Evolutionary conservation across 2,888 invertebrate genomes (phyloP).

Genomic region (Actias luna): DNA sequence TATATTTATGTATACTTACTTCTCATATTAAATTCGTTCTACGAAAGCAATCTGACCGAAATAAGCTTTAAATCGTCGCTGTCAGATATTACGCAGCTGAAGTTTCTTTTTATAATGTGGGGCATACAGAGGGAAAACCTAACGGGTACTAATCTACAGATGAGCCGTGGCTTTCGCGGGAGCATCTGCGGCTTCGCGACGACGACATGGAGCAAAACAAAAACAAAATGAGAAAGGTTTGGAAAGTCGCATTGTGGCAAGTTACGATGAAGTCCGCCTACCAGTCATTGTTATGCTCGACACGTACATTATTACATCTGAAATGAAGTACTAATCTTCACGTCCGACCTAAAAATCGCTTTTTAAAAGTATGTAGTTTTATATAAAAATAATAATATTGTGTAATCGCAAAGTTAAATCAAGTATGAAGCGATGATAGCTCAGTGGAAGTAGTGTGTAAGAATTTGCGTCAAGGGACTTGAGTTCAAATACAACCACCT

Average conservation of each 20-base stretch:
- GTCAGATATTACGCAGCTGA: conserved; percentile 42
- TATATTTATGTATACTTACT: not conserved
- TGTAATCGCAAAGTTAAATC: too few species aligned
- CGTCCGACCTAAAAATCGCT: not conserved
- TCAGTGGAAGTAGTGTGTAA: too few species aligned
- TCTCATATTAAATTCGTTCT: not conserved
- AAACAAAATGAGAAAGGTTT: conserved; percentile 79
- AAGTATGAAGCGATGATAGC: too few species aligned
- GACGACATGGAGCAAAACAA: conserved; percentile 61
- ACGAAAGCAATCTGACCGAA: conserved; percentile 24
- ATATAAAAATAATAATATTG: too few species aligned
- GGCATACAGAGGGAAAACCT: conserved; percentile 66
- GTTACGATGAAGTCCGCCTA: conserved; percentile 56
- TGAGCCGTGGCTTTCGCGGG: conserved; percentile 66
- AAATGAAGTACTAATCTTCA: not conserved
- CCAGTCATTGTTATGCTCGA: conserved; percentile 36
- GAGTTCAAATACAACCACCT: too few species aligned
- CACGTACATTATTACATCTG: conserved; percentile 3
- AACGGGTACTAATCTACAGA: conserved; percentile 76
- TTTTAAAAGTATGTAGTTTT: too few species aligned
- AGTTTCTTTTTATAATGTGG: conserved; percentile 57
- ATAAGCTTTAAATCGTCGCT: conserved; percentile 33
- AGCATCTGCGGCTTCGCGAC: conserved; percentile 72
- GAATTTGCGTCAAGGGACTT: too few species aligned
- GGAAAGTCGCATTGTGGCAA: conserved; percentile 71